These are phyloP conservation scores for Oligia latruncula DNA, from an alignment of 2,888 invertebrate genomes.

Conservation along the genomic window DNA sequence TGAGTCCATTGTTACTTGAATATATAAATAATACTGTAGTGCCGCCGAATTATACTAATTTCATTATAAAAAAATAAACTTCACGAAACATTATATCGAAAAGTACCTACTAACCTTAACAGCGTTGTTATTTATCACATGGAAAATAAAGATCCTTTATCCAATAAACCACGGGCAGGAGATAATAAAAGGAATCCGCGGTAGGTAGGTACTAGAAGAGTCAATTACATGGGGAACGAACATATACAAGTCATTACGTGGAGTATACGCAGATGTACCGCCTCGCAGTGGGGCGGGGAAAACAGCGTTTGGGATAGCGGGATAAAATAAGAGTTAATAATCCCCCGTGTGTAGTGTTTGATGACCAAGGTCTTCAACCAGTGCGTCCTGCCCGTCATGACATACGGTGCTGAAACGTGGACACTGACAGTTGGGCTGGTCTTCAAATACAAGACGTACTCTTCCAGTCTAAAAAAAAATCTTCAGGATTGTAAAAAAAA, in stretches of 20 bases:
- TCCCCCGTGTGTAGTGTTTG: too few species aligned
- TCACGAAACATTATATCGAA: not conserved
- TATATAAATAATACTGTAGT: too few species aligned
- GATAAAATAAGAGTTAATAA: not conserved
- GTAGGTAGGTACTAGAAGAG: constrained; percentile 40
- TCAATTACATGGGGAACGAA: constrained; percentile 59
- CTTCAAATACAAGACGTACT: too few species aligned
- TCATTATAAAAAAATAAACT: too few species aligned
- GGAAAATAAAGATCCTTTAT: constrained; percentile 26
- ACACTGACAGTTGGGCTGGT: too few species aligned
- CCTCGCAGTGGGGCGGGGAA: constrained; percentile 27
- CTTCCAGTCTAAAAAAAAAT: too few species aligned
- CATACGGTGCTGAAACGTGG: too few species aligned
- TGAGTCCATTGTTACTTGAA: not conserved
- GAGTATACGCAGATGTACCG: constrained; percentile 38
- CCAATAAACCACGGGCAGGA: constrained; percentile 47
- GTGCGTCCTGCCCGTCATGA: too few species aligned
- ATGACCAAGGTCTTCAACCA: too few species aligned
- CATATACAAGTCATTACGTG: constrained; percentile 60
- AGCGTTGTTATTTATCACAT: constrained; percentile 26
- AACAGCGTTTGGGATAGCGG: constrained; percentile 7
- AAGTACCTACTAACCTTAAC: constrained; percentile 9
- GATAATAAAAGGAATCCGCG: constrained; percentile 55
- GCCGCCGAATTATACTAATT: too few species aligned
- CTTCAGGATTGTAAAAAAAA: too few species aligned